These are phyloP conservation scores for Pangasianodon hypophthalmus DNA, from an alignment of 2,113 vertebrate species.

Conservation along the genomic window DNA sequence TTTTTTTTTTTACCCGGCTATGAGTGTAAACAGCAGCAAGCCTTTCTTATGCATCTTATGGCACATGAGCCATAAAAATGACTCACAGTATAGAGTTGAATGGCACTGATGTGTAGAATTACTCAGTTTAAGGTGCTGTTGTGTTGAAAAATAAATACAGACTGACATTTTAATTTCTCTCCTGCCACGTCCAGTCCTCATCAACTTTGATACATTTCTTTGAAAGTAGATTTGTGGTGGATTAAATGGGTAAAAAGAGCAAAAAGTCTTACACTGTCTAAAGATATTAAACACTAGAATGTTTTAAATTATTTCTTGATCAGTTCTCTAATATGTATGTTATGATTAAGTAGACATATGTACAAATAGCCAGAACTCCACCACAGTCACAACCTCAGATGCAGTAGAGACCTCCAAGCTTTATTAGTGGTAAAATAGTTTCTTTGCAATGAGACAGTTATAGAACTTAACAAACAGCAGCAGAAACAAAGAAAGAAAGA, in stretches of 20 bases:
- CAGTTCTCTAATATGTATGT: background rate
- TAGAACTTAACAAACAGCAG: background rate
- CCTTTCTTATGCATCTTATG: background rate
- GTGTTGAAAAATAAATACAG: background rate
- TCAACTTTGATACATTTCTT: background rate
- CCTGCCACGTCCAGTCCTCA: background rate
- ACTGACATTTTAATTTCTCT: conserved; percentile 8
- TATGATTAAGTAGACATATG: background rate
- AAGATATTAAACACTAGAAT: background rate
- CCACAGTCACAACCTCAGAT: background rate
- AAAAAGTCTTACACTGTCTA: background rate
- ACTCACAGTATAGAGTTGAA: background rate
- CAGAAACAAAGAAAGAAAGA: background rate
- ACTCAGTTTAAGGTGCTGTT: background rate
- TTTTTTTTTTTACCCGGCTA: background rate
- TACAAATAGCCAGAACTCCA: background rate
- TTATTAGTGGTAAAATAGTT: background rate
- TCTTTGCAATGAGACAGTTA: background rate
- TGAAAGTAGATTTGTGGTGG: background rate
- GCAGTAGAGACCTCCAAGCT: background rate
- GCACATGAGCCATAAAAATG: background rate
- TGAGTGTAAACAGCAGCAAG: background rate
- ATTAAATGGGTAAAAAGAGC: background rate
- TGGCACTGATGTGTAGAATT: conserved; percentile 7
- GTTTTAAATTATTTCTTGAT: background rate